phyloP scores from a whole-genome alignment of 2,888 invertebrate genomes.

The Lydus trimaculatus region DNA sequence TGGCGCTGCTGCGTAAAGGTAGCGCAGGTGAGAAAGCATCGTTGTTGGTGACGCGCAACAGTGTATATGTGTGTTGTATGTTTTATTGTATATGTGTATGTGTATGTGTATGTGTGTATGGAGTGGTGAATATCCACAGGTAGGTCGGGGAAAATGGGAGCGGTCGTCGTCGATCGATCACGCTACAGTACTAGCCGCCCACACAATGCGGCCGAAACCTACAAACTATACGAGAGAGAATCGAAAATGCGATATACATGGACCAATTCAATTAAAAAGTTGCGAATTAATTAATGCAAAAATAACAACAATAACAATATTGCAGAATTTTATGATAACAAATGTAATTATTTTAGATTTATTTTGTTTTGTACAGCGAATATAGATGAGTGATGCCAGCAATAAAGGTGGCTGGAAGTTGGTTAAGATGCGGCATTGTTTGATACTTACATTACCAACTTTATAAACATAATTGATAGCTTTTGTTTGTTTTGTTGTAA shows the following conservation, averaged over 20 bases:
- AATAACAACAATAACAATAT: background rate
- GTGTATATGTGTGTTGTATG: constrained; percentile 23
- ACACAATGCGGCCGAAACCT: constrained; percentile 52
- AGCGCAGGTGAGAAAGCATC: constrained; percentile 32
- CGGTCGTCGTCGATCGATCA: constrained; percentile 50
- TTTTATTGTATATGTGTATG: background rate
- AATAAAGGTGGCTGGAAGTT: background rate
- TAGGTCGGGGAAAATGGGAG: constrained; percentile 47
- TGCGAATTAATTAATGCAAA: background rate
- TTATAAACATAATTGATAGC: no score
- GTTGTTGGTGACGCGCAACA: constrained; percentile 39
- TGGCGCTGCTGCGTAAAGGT: constrained; percentile 5
- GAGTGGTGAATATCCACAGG: constrained; percentile 42
- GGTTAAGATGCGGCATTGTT: background rate
- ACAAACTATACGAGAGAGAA: constrained; percentile 12
- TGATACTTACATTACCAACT: no score
- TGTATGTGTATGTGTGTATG: background rate
- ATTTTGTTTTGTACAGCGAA: background rate
- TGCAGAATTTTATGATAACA: background rate
- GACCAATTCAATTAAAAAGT: background rate
- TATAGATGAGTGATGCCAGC: background rate
- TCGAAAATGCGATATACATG: background rate
- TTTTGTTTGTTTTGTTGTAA: background rate
- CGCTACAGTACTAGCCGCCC: constrained; percentile 47
- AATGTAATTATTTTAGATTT: background rate